phyloP scores from a whole-genome alignment of 2,888 invertebrate species.

The Caenorhabditis sinica region DNA sequence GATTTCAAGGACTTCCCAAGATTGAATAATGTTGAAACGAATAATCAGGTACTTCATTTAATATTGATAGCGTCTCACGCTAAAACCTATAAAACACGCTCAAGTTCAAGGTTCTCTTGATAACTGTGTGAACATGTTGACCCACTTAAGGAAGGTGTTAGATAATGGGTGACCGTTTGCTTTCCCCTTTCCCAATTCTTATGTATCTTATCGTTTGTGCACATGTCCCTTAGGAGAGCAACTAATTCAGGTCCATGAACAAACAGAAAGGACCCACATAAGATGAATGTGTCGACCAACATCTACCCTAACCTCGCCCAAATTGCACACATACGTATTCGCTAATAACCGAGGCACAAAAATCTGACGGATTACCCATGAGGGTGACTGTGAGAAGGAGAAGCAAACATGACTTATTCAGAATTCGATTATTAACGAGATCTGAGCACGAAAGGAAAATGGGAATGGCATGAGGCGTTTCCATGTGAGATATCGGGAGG shows the following conservation, averaged over 20 bases:
- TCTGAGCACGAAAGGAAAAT: neutral
- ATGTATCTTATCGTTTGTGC: constrained; percentile 59
- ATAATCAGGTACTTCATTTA: neutral
- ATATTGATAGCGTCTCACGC: neutral
- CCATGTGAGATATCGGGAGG: constrained; percentile 34
- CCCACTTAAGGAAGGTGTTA: constrained; percentile 14
- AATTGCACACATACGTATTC: constrained; percentile 16
- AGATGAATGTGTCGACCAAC: constrained; percentile 64
- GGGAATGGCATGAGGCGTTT: neutral
- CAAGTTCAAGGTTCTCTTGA: neutral
- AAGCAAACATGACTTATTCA: neutral
- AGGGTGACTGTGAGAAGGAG: too few species aligned
- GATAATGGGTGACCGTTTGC: constrained; percentile 3
- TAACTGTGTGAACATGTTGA: neutral
- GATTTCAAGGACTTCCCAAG: neutral
- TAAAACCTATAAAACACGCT: neutral
- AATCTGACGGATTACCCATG: constrained; percentile 56
- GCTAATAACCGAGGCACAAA: constrained; percentile 46
- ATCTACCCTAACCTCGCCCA: constrained; percentile 48
- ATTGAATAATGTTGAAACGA: neutral
- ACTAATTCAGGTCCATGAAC: constrained; percentile 53
- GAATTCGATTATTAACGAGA: constrained; percentile 5
- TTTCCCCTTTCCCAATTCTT: constrained; percentile 7
- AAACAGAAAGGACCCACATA: constrained; percentile 38
- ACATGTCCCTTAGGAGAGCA: constrained; percentile 14